A percentile compares a stretch with the other conserved stretches of the same genome.
Conservation (phyloP, 53 echinoderm and acorn worm genomes). For the Echinarachnius parma region DNA sequence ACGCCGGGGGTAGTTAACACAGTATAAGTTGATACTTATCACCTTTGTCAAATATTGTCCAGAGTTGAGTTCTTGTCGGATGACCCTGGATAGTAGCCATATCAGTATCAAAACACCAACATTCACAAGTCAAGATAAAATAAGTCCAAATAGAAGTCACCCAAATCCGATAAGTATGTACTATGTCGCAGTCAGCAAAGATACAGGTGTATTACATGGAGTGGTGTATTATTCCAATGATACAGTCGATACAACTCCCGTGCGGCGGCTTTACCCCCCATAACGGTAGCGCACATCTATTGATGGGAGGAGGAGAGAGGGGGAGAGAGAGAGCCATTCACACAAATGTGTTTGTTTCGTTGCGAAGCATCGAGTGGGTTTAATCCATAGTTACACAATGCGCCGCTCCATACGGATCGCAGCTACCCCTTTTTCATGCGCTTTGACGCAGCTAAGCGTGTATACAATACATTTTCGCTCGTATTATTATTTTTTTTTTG, state of each 20-base stretch:
- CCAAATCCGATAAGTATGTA: constrained; percentile 1
- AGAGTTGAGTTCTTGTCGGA: too few species aligned
- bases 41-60: too few species aligned
- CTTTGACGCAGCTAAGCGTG: constrained; percentile 18
- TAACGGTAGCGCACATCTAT: constrained; percentile 15
- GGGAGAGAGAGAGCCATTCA: too few species aligned
- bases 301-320: too few species aligned
- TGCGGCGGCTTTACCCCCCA: constrained; percentile 11
- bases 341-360: constrained; percentile 33
- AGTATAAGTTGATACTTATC: too few species aligned
- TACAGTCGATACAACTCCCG: neutral
- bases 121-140: neutral
- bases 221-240: neutral
- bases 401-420: neutral
- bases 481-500: neutral
- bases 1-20: too few species aligned
- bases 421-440: constrained; percentile 2
- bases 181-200: neutral
- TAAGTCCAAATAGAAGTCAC: constrained; percentile 17
- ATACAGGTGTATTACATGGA: neutral
- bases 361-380: constrained; percentile 37
- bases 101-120: constrained; percentile 1
- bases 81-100: too few species aligned
- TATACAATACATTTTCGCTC: constrained; percentile 7
- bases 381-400: constrained; percentile 34